phyloP scores from a whole-genome alignment of 2,113 vertebrate species.

The Stegostoma tigrinum region DNA sequence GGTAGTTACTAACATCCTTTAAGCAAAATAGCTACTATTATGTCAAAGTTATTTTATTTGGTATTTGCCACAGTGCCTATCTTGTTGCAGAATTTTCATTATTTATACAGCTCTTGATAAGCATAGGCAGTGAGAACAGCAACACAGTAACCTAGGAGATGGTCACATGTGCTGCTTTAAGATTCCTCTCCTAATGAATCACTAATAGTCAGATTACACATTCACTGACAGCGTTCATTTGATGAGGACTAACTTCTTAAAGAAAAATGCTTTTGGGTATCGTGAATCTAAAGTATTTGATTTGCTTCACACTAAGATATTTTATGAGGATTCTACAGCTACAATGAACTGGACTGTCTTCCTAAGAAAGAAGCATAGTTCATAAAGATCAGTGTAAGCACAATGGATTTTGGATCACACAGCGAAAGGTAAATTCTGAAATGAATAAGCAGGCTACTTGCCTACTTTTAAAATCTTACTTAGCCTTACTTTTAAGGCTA shows the following conservation, averaged over 20 bases:
- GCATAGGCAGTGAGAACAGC: slow-evolving; percentile 1
- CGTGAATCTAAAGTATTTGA: not conserved
- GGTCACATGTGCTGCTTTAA: slow-evolving; percentile 8
- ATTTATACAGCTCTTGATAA: not conserved
- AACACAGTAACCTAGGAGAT: slow-evolving; percentile 22
- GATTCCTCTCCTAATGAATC: slow-evolving; percentile 6
- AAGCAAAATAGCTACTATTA: not conserved
- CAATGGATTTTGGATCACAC: not conserved
- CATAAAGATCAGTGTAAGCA: not conserved
- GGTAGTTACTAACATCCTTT: not conserved
- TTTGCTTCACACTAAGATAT: not conserved
- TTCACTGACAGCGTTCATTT: not conserved
- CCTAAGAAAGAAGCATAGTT: not conserved
- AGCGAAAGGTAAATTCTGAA: not conserved
- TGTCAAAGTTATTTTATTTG: not conserved
- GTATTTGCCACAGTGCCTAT: slow-evolving; percentile 12
- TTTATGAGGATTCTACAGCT: not conserved
- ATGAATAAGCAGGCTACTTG: not conserved
- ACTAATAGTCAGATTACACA: not conserved
- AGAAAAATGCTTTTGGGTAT: not conserved
- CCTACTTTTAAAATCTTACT: not conserved
- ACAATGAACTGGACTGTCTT: slow-evolving; percentile 9
- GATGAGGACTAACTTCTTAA: not conserved
- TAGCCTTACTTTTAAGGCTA: too few species aligned
- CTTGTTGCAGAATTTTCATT: slow-evolving; percentile 31